Percentiles rank a stretch among this genome's conserved stretches.
These are phyloP conservation scores for Arnoldichthys spilopterus DNA, from an alignment of 2,797 vertebrate genomes.

Conservation along the genomic window DNA sequence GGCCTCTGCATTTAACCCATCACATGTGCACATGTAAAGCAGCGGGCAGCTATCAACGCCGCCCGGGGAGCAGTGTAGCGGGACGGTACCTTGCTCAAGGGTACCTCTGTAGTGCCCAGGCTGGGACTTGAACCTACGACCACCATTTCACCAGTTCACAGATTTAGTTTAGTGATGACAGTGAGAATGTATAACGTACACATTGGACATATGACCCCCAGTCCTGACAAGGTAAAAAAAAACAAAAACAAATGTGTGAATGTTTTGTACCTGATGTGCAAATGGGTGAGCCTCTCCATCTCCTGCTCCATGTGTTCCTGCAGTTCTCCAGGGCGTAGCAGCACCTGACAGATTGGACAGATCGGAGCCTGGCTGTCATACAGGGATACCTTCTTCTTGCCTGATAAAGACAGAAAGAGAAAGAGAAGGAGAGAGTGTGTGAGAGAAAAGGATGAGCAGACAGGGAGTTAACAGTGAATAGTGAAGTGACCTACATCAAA, in stretches of 20 bases:
- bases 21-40: too few species aligned
- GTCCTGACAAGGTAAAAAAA: neutral
- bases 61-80: too few species aligned
- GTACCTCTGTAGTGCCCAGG: too few species aligned
- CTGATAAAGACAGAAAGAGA: constrained; percentile 70
- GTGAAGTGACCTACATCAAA: constrained; percentile 48
- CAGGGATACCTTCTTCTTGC: constrained; percentile 96
- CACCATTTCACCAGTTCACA: too few species aligned
- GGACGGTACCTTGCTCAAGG: too few species aligned
- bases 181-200: too few species aligned
- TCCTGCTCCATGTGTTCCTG: constrained; percentile 99
- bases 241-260: constrained; percentile 21
- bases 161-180: too few species aligned
- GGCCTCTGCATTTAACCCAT: too few species aligned
- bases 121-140: too few species aligned
- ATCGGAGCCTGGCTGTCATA: constrained; percentile 98
- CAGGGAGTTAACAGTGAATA: constrained; percentile 19
- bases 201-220: neutral
- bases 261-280: constrained; percentile 86
- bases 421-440: constrained; percentile 51
- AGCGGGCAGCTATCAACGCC: too few species aligned
- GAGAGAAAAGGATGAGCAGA: constrained; percentile 56
- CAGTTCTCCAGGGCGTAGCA: constrained; percentile 93
- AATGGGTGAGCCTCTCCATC: constrained; percentile 90
- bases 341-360: constrained; percentile 97